Evolutionary conservation across 2,113 vertebrate genomes (phyloP), one percentile per base, ranked within the genome.

Genomic region (Coturnix japonica): DNA sequence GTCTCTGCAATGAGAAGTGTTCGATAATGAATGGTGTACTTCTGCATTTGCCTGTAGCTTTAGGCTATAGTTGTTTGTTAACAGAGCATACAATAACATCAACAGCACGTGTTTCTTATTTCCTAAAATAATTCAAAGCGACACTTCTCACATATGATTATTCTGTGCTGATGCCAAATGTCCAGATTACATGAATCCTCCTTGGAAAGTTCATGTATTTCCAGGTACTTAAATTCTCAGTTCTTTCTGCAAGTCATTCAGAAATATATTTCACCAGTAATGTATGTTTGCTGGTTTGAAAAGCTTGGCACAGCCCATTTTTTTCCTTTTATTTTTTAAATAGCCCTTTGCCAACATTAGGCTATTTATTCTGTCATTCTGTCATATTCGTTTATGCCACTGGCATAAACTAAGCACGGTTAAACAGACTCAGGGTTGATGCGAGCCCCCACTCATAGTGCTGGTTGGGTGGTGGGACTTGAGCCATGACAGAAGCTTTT

Each of bases 101-200:
- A 91, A 93, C 90, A 70, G n/a, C 30, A 39, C 49, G 81, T 78
- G 21, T 73, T 71, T 37, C 30, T 44, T 0, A 83, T 89, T 87
- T 73, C 59, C 72, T 57, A 57, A n/a, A 87, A 83, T 87, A 95
- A 92, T 84, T 81, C 51, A 88, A 82, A 73, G 43, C 33, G 83
- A 49, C 43, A 17, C 13, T 81, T 65, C 31, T 83, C 5, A 4
- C 7, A 12, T 15, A 63, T 9, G 22, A 46, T 33, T 2, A 1
- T 53, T 39, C 64, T 43, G 25, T 23, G 33, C 31, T 26, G 47
- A 64, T 89, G 28, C 25, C 15, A 44, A 30, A 46, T 33, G 9
- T 44, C 28, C 25, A 16, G 15, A 67, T 49, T 64, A 18, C 28
- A 67, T n/a, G 14, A 92, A 67, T 39, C 78, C 41, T 87, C 18